Evolutionary conservation across 2,113 vertebrate genomes (phyloP).

Genomic region (Tamias sibiricus): DNA sequence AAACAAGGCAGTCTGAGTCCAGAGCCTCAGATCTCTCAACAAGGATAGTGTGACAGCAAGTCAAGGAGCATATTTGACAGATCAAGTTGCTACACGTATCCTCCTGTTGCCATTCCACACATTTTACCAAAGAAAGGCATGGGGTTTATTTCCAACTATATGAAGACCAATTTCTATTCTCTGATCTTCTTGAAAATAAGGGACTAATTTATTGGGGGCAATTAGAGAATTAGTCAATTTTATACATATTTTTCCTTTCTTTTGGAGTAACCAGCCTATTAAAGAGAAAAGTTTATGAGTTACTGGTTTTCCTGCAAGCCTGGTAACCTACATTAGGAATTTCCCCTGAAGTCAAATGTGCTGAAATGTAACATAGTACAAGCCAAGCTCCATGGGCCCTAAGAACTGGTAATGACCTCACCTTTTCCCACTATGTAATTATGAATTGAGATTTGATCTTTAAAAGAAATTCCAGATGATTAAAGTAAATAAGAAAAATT

Average conservation of each 20-base stretch:
- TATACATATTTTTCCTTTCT: background rate
- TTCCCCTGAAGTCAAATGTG: background rate
- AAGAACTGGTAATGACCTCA: background rate
- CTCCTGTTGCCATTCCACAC: background rate
- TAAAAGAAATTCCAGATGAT: constrained; percentile 4
- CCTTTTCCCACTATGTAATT: constrained; percentile 40
- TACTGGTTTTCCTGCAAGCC: background rate
- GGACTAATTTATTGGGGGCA: background rate
- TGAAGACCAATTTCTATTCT: background rate
- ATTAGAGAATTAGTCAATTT: constrained; percentile 16
- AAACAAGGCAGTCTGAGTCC: background rate
- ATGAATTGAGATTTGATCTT: constrained; percentile 40
- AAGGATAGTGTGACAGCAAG: background rate
- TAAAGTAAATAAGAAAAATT: constrained; percentile 2
- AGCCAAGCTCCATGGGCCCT: background rate
- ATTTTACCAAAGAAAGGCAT: background rate
- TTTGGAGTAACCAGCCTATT: background rate
- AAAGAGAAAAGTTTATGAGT: background rate
- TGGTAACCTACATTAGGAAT: background rate
- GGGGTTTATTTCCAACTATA: background rate
- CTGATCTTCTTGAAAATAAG: constrained; percentile 47
- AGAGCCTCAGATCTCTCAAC: background rate
- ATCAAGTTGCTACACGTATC: background rate
- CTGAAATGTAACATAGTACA: background rate
- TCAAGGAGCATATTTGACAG: background rate